phyloP scores from a whole-genome alignment of 2,888 invertebrate species.

The Phaonia tiefii region DNA sequence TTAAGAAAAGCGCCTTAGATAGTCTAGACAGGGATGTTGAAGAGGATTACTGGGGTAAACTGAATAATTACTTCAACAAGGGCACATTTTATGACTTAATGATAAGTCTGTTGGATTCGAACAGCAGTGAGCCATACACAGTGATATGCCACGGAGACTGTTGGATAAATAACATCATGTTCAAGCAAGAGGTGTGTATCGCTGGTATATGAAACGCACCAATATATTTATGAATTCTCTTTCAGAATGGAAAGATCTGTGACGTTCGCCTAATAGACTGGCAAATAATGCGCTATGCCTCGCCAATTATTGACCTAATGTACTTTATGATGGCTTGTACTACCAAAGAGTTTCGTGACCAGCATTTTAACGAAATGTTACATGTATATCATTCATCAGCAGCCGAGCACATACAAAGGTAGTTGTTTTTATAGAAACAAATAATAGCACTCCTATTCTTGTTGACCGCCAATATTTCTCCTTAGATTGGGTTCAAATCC shows the following conservation, averaged over 20 bases:
- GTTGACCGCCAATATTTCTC: no score
- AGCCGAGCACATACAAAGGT: slow-evolving; percentile 72
- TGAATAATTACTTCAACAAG: slow-evolving; percentile 68
- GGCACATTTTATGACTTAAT: slow-evolving; percentile 71
- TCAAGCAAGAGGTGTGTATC: slow-evolving; percentile 68
- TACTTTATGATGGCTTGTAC: slow-evolving; percentile 77
- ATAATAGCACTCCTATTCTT: not conserved
- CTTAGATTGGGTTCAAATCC: slow-evolving; percentile 73
- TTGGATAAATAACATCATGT: slow-evolving; percentile 79
- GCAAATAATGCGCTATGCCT: slow-evolving; percentile 77
- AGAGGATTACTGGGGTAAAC: slow-evolving; percentile 43
- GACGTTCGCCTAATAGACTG: slow-evolving; percentile 76
- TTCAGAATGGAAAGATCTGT: slow-evolving; percentile 65
- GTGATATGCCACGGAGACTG: slow-evolving; percentile 78
- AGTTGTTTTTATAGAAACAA: slow-evolving; percentile 25
- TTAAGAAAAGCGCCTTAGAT: slow-evolving; percentile 70
- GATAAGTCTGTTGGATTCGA: slow-evolving; percentile 67
- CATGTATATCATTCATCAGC: slow-evolving; percentile 73
- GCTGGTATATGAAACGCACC: not conserved
- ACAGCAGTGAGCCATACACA: slow-evolving; percentile 75
- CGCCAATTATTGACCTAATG: slow-evolving; percentile 76
- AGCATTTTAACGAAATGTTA: slow-evolving; percentile 72
- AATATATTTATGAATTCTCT: not conserved
- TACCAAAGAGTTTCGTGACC: slow-evolving; percentile 71
- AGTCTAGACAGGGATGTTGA: slow-evolving; percentile 68